Conservation (phyloP, 2,113 vertebrate species). For the Tiliqua scincoides region DNA sequence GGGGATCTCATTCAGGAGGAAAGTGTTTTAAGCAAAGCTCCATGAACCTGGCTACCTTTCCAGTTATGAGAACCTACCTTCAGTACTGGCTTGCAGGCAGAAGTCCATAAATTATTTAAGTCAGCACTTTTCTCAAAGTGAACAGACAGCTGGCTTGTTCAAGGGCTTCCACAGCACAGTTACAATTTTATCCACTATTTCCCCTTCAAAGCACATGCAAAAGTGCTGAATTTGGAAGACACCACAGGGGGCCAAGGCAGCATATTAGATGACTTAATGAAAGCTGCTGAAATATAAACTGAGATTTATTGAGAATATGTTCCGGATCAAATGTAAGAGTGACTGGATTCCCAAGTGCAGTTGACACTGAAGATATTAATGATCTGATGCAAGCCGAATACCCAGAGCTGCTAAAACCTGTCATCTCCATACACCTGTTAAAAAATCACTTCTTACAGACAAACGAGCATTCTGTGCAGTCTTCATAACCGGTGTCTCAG, state of each 20-base stretch:
- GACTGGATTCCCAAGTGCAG: slow-evolving; percentile 44
- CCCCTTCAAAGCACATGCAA: slow-evolving; percentile 55
- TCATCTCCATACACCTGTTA: slow-evolving; percentile 19
- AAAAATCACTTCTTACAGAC: slow-evolving; percentile 30
- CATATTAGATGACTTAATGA: slow-evolving; percentile 65
- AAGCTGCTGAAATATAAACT: slow-evolving; percentile 60
- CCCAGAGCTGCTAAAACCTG: slow-evolving; percentile 32
- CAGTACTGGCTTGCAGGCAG: background rate
- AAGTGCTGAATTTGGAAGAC: slow-evolving; percentile 47
- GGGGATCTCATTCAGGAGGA: background rate
- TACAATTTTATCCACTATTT: slow-evolving; percentile 46
- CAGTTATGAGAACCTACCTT: background rate
- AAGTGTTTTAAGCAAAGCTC: background rate
- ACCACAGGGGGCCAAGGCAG: slow-evolving; percentile 51
- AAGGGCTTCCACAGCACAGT: slow-evolving; percentile 22
- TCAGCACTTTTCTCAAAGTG: background rate
- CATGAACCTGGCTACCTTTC: background rate
- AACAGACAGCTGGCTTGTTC: slow-evolving; percentile 39
- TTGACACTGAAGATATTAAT: slow-evolving; percentile 47
- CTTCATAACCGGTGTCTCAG: slow-evolving; percentile 37
- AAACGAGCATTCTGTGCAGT: slow-evolving; percentile 7
- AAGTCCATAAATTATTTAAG: slow-evolving; percentile 30
- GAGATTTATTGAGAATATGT: slow-evolving; percentile 47
- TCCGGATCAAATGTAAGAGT: slow-evolving; percentile 51
- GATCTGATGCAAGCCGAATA: slow-evolving; percentile 39